Base-by-base conservation (phyloP, 1,140 invertebrate species). In the Oedothorax gibbosus region DNA sequence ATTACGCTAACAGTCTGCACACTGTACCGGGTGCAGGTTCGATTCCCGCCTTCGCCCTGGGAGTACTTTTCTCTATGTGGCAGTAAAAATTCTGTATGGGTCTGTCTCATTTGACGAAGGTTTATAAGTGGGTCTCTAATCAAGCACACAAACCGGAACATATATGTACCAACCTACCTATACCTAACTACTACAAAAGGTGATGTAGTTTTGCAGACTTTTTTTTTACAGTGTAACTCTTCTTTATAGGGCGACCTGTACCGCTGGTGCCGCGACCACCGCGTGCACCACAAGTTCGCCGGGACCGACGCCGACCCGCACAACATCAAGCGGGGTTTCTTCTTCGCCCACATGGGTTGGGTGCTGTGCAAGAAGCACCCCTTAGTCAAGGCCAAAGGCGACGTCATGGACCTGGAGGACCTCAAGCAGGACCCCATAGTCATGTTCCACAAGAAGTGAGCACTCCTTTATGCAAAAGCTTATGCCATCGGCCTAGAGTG, bases 291-390 rank as follows among this genome's bases (percentile, higher is more conserved):
- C 88, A 96, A 96, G 87, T 96, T 94, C 87, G 93, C 93, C 8
- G 95, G 96, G 89, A 95, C 95, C 0, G 93, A 95, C 86, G 94
- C 95, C 0, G 95, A 96, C 90, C 95, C 95, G 0, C 95, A 96
- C 88, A 95, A 96, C 90, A 93, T 94, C 0, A 92, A 94, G 56
- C 90, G 95, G 64, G 95, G 95, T 2, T 96, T 96, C 88, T 94
- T 94, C 88, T 96, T 96, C 87, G 93, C 95, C 1, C 95, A 96
- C 87, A 93, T 96, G 0, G 95, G 95, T 0, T 96, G 95, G 95
- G 90, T 96, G 1, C 93, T 96, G 12, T 91, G 93, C 0, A 95
- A 94, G 0, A 94, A 95, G 0, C 95, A 95, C 89, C 95, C 95
- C 0, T 92, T 93, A 11, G 95, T 87, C 12, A 49, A 14, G 0